Percentiles rank a stretch among this genome's conserved stretches.
Evolutionary conservation across 2,113 vertebrate species (phyloP).

Genomic region (Lipotes vexillifer): DNA sequence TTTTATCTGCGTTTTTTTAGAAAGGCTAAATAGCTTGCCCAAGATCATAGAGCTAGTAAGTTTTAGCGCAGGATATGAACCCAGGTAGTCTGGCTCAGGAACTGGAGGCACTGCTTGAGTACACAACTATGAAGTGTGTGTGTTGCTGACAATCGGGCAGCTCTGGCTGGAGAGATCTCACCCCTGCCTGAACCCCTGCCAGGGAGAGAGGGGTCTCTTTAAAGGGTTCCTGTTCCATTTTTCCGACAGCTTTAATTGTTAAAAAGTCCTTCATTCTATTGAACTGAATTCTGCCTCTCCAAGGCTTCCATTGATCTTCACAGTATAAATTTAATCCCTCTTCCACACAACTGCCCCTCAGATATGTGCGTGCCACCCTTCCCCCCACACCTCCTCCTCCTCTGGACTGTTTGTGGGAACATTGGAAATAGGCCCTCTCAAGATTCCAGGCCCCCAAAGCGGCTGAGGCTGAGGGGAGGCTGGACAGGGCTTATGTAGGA

Average conservation of each 20-base stretch:
- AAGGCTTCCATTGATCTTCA: conserved; percentile 58
- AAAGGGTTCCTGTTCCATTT: background rate
- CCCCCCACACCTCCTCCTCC: background rate
- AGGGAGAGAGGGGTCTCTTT: background rate
- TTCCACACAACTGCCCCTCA: background rate
- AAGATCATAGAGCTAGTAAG: background rate
- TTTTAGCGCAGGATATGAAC: background rate
- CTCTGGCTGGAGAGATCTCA: background rate
- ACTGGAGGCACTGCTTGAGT: background rate
- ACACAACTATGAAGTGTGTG: too few species aligned
- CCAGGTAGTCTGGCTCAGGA: background rate
- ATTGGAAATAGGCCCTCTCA: conserved; percentile 38
- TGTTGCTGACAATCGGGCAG: background rate
- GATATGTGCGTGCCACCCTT: background rate
- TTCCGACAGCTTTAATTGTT: conserved; percentile 55
- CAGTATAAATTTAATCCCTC: conserved; percentile 50
- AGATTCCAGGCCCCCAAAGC: background rate
- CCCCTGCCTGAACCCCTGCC: background rate
- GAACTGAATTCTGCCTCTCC: conserved; percentile 40
- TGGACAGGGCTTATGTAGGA: background rate
- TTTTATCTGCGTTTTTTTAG: conserved; percentile 8
- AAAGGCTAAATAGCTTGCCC: background rate
- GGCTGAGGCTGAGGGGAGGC: background rate
- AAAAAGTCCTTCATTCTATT: conserved; percentile 66
- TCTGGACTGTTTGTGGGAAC: conserved; percentile 41